A percentile compares a stretch with the other conserved stretches of the same genome.
Conservation (phyloP, 2,797 vertebrate genomes). For the Scolopax bukidnonensis region DNA sequence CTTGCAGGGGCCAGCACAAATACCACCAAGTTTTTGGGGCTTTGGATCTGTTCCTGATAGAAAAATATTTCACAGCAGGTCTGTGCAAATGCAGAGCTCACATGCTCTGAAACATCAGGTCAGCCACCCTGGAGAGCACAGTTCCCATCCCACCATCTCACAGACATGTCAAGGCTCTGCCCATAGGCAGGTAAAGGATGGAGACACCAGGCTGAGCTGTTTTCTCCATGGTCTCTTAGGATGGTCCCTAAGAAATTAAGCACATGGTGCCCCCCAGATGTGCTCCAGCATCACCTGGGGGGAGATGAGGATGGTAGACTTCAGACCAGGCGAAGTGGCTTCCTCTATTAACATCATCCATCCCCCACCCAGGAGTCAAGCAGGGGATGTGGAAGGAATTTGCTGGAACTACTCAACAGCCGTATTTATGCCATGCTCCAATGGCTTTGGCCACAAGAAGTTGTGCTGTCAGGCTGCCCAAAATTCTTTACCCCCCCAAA, state of each 20-base stretch:
- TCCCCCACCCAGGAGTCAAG: not conserved
- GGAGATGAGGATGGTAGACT: not conserved
- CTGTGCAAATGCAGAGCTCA: rapidly evolving
- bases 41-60: not conserved
- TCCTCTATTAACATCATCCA: rapidly evolving
- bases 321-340: not conserved
- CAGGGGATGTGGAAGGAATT: not conserved
- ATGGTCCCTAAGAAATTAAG: not conserved
- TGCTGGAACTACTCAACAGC: not conserved
- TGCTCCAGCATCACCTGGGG: not conserved
- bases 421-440: rapidly evolving
- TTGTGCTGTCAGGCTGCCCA: not conserved
- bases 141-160: not conserved
- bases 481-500: not conserved
- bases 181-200: not conserved
- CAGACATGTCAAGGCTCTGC: not conserved
- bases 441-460: not conserved
- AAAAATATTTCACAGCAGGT: not conserved
- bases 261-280: rapidly evolving
- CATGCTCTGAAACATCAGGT: not conserved
- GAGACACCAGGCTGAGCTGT: not conserved
- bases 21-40: not conserved
- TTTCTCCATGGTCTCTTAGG: too few species aligned
- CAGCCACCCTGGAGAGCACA: not conserved
- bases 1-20: not conserved